Evolutionary conservation across 2,797 vertebrate genomes (phyloP).

Genomic region (Melanotaenia trifasciata): DNA sequence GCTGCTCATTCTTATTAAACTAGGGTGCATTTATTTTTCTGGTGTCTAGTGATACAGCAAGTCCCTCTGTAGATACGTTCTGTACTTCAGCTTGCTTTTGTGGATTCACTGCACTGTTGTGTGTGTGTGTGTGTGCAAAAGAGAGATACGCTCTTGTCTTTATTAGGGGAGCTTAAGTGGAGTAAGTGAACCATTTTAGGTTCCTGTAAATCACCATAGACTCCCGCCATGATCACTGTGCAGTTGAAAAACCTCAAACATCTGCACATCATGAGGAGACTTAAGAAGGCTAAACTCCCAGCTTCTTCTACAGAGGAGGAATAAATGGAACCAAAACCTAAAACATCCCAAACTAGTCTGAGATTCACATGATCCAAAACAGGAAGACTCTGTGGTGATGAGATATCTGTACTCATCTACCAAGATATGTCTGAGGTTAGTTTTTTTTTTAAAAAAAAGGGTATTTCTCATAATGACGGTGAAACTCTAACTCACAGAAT

Average conservation of each 20-base stretch:
- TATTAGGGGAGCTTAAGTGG: not conserved
- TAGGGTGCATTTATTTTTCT: constrained; percentile 15
- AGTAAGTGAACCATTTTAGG: not conserved
- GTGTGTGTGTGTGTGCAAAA: not conserved
- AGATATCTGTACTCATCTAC: not conserved
- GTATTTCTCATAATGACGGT: not conserved
- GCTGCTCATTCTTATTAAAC: not conserved
- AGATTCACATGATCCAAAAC: not conserved
- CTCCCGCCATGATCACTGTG: not conserved
- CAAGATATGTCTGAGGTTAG: not conserved
- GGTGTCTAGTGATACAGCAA: not conserved
- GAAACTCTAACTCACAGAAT: not conserved
- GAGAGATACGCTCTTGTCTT: not conserved
- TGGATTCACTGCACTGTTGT: not conserved
- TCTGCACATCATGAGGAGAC: not conserved
- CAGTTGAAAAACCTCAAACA: not conserved
- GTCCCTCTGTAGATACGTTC: not conserved
- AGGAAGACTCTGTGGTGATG: not conserved
- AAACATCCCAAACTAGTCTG: not conserved
- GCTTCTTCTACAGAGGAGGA: not conserved
- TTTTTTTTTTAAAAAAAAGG: not conserved
- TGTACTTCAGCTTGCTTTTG: not conserved
- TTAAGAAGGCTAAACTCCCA: not conserved
- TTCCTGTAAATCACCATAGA: not conserved
- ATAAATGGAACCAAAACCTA: not conserved